Base-by-base conservation (phyloP, 2,113 vertebrate genomes). In the Burhinus bistriatus region DNA sequence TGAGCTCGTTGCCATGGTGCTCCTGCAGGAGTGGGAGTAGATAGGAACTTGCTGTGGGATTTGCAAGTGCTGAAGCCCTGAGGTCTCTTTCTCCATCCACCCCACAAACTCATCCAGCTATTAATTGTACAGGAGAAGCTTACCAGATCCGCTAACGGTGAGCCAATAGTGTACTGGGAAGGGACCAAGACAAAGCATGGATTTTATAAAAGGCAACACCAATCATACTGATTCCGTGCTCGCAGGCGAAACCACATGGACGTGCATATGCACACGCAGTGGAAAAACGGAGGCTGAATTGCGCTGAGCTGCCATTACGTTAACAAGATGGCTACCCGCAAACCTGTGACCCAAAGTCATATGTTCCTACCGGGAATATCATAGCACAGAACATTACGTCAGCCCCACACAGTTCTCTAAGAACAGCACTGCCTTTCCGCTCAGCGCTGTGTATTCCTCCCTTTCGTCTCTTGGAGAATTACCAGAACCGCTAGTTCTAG, bases 341-440 rank as follows among this genome's bases (percentile, higher is more conserved):
- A 89, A 83, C 83, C 81, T 85, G 58, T 42, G 89, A 69, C 90
- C 95, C 87, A n/a, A 73, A 76, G 45, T 94, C 97, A 80, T 80
- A 89, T 47, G 89, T 95, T 97, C 95, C 97, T 80, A 21, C 62
- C 64, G 97, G 94, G 94, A 97, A 90, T 95, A 95, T 94, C 93
- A 14, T 0, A 70, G 62, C 93, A 42, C 83, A 38, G 93, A 93
- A 23, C 84, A 93, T 95, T 87, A 94, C 58, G 0, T 97, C 96
- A 97, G 62, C 81, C 93, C 58, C 89, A 70, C 83, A 38, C 84
- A 47, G 70, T 77, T 90, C 81, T 69, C 54, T 30, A 13, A 62
- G 80, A 84, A 61, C 77, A 40, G 80, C 89, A 59, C 83, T 93
- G 72, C 94, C 93, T 95, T 96, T 91, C 95, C 40, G 2, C 89